Evolutionary conservation across 35 echinoderm and acorn worm genomes (phyloP).

Genomic region (Apostichopus californicus): DNA sequence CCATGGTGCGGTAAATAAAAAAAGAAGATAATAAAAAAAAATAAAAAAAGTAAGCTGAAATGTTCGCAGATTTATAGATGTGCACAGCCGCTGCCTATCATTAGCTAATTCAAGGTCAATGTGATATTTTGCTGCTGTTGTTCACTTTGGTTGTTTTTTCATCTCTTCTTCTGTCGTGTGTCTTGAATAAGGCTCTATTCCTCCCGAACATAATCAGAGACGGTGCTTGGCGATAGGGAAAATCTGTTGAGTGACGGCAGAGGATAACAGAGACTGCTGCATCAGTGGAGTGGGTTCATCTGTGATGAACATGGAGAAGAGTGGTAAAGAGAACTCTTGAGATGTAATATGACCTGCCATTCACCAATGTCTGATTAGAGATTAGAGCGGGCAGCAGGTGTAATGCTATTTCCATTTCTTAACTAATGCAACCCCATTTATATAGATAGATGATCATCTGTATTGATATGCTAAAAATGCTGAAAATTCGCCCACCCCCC

Average conservation of each 20-base stretch:
- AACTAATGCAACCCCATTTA: too few species aligned
- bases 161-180: not conserved
- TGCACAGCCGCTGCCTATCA: slow-evolving; percentile 17
- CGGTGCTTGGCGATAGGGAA: not conserved
- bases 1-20: too few species aligned
- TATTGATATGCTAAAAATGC: too few species aligned
- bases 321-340: too few species aligned
- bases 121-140: slow-evolving; percentile 23
- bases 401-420: too few species aligned
- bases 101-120: slow-evolving; percentile 47
- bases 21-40: not conserved
- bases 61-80: not conserved
- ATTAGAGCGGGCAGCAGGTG: too few species aligned
- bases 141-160: not conserved
- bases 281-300: not conserved
- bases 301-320: too few species aligned
- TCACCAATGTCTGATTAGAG: too few species aligned
- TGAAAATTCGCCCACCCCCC: too few species aligned
- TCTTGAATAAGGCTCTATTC: not conserved
- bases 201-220: not conserved
- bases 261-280: not conserved
- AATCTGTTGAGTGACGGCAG: not conserved
- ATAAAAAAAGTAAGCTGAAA: not conserved
- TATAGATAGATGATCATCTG: too few species aligned
- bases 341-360: too few species aligned